A percentile compares a stretch with the other conserved stretches of the same genome.
Evolutionary conservation across 2,797 vertebrate genomes (phyloP).

Genomic region (Hoplostethus atlanticus): DNA sequence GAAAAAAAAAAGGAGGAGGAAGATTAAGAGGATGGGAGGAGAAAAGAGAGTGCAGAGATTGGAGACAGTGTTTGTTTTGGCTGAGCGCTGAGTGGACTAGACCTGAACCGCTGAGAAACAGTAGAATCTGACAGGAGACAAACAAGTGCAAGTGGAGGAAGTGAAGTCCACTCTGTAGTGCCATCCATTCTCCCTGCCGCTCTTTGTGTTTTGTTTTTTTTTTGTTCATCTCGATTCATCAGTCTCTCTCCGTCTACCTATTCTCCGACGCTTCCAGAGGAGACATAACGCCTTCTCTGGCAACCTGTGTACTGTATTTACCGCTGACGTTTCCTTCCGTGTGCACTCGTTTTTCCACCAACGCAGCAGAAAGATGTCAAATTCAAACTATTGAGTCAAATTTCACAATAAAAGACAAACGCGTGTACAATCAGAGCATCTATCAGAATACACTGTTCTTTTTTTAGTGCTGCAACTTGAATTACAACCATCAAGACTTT

Average conservation of each 20-base stretch:
- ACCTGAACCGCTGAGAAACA: constrained; percentile 17
- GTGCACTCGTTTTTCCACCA: no score
- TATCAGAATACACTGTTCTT: no score
- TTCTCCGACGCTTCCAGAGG: no score
- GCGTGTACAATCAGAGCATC: no score
- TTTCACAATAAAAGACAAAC: no score
- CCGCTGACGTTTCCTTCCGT: no score
- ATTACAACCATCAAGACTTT: no score
- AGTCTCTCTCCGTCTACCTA: neutral
- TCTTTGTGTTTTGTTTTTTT: constrained; percentile 3
- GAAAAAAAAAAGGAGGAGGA: constrained; percentile 5
- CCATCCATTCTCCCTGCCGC: neutral
- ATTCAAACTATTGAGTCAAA: no score
- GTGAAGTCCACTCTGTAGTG: neutral
- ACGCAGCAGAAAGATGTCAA: no score
- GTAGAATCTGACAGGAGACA: constrained; percentile 26
- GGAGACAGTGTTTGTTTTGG: constrained; percentile 28
- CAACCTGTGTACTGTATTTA: no score
- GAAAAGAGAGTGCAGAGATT: neutral
- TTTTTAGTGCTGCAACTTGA: no score
- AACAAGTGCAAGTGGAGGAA: constrained; percentile 17
- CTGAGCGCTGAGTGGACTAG: constrained; percentile 13
- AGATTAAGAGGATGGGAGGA: neutral
- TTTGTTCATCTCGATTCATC: constrained; percentile 28
- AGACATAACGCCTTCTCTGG: no score